Conservation (phyloP, 2,888 invertebrate species). For the Sabatieria punctata region DNA sequence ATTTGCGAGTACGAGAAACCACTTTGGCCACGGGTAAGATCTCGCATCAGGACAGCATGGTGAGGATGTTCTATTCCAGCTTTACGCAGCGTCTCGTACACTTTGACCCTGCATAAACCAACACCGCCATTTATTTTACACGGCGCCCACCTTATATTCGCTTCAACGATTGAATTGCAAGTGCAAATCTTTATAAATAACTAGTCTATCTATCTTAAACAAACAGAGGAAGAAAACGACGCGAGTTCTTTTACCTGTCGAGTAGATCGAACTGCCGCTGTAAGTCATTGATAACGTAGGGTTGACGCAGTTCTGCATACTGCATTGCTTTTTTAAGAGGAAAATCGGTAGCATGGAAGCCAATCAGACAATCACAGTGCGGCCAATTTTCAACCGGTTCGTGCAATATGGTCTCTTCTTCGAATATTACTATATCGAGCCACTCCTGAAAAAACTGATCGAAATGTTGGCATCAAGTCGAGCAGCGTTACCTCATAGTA, state of each 20-base stretch:
- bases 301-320: conserved; percentile 67
- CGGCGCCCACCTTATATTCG: too few relatives aligned
- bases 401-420: conserved; percentile 85
- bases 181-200: too few relatives aligned
- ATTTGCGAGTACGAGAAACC: not conserved
- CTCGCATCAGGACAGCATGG: not conserved
- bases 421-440: conserved; percentile 53
- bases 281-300: conserved; percentile 90
- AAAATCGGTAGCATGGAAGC: conserved; percentile 49
- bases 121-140: not conserved
- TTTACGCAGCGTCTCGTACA: not conserved
- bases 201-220: too few relatives aligned
- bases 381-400: conserved; percentile 96
- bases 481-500: conserved; percentile 47
- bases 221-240: conserved; percentile 10
- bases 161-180: not conserved
- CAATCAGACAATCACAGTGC: conserved; percentile 85
- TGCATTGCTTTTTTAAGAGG: conserved; percentile 92
- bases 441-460: too few relatives aligned
- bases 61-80: not conserved
- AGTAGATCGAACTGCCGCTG: conserved; percentile 96
- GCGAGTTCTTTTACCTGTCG: too few relatives aligned
- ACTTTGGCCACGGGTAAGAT: not conserved
- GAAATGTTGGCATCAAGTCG: too few relatives aligned
- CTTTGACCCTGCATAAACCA: not conserved